These are phyloP conservation scores for Sebastes hubbsi DNA, from an alignment of 2,797 vertebrate genomes.

Conservation along the genomic window DNA sequence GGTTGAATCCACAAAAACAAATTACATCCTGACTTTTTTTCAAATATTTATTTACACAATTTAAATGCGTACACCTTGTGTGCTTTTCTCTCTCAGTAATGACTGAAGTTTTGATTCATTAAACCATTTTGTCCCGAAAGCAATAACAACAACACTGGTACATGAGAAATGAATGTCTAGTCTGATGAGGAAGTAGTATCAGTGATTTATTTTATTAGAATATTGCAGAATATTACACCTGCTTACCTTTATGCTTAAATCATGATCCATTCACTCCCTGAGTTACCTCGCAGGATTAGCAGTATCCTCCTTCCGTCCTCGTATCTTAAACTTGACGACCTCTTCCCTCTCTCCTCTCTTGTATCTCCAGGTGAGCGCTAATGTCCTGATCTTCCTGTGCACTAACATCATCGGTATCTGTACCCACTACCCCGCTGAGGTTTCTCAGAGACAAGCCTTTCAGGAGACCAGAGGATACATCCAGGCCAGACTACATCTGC, in stretches of 20 bases:
- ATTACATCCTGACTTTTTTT: not conserved
- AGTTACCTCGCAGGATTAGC: not conserved
- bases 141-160: not conserved
- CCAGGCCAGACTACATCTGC: conserved; percentile 92
- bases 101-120: not conserved
- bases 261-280: not conserved
- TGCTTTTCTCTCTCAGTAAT: not conserved
- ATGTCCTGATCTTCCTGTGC: conserved; percentile 92
- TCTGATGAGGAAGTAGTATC: not conserved
- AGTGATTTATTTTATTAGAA: not conserved
- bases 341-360: not conserved
- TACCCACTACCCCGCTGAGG: conserved; percentile 94
- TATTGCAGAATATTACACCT: not conserved
- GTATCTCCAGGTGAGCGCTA: conserved; percentile 80
- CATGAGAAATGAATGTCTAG: not conserved
- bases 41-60: not conserved
- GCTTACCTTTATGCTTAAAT: not conserved
- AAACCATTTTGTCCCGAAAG: not conserved
- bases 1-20: conserved; percentile 36
- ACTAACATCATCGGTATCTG: conserved; percentile 95
- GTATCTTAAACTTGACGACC: not conserved
- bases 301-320: not conserved
- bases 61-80: not conserved
- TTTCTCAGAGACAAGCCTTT: conserved; percentile 96
- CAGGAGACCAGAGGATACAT: conserved; percentile 96